These are phyloP conservation scores for Blennius ocellaris DNA, from an alignment of 2,113 vertebrate species.

Conservation along the genomic window DNA sequence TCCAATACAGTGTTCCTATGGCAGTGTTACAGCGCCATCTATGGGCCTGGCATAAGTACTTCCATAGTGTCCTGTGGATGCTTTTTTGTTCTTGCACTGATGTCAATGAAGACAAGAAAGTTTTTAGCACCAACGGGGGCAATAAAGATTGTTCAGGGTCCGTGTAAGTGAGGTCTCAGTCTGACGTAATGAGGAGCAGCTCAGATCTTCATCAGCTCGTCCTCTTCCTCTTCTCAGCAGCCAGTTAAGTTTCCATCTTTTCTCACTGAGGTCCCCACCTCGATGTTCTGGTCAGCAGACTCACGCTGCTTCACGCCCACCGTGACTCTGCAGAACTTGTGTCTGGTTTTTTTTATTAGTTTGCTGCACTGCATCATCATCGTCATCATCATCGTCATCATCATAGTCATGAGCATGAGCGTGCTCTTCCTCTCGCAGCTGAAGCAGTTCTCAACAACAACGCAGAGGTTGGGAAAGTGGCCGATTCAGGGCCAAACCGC, in stretches of 20 bases:
- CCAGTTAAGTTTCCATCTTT: constrained; percentile 15
- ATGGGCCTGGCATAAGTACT: too few species aligned
- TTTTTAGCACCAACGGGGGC: too few species aligned
- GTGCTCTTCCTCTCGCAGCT: background rate
- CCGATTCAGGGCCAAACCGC: constrained; percentile 49
- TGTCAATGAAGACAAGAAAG: too few species aligned
- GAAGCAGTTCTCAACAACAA: constrained; percentile 47
- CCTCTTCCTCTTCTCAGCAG: background rate
- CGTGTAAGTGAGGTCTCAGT: too few species aligned
- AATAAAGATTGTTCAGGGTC: too few species aligned
- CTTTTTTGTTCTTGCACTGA: too few species aligned
- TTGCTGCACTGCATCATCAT: background rate
- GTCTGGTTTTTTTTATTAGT: background rate
- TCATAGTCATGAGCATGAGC: background rate
- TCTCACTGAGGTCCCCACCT: too few species aligned
- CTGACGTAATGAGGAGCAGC: too few species aligned
- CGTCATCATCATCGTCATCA: constrained; percentile 1
- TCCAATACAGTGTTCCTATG: too few species aligned
- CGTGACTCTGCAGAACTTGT: constrained; percentile 24
- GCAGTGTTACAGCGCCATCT: too few species aligned
- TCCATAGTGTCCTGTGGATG: too few species aligned
- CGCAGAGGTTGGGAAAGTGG: constrained; percentile 51
- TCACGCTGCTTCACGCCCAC: background rate
- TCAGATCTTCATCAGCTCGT: too few species aligned
- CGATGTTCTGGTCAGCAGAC: background rate